Base-by-base conservation (phyloP, 2,113 vertebrate genomes). In the Colossoma macropomum region DNA sequence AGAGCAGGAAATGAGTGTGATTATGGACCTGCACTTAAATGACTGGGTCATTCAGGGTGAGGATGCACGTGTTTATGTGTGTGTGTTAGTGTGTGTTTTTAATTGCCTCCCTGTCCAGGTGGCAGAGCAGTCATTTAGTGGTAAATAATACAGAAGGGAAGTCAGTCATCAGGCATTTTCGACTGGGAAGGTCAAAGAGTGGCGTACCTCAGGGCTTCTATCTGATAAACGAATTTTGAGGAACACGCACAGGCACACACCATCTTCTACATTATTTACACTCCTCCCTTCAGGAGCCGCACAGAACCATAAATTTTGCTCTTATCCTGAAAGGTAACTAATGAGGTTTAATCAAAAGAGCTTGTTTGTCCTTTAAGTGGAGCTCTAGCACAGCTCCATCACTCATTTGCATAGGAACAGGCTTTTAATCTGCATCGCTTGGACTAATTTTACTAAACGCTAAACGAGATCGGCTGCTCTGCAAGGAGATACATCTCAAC, bases 311-410 rank as follows among this genome's bases (percentile, higher is more conserved):
- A 76, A 48, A 77, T 41, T 75, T 13, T 16, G 25, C 66, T 21
- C 54, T 69, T 62, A 50, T 81, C 68, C 25, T 70, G 62, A 78
- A 77, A 80, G 13, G 50, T 52, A 83, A 66, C 85, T 80, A 83
- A 86, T 86, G 81, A 83, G 76, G 45, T 84, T 81, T 63, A 87
- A 87, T 59, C 60, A 87, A 87, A 86, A 73, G 81, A 68, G 82
- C 85, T 65, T 71, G 85, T 84, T 79, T 87, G 79, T 81, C 79
- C 70, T 54, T 69, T 86, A 86, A 80, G 74, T 83, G 63, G 54
- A 79, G 62, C 68, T 79, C 38, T 68, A 66, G 45, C 65, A 75
- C 62, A 38, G 66, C 69, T 3, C 45, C 25, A 23, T 84, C 63
- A 63, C 78, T 87, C 62, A 84, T 84, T 78, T 87, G 79, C 75